Evolutionary conservation across 2,888 invertebrate species (phyloP).

Genomic region (Chloroclystis v-ata): DNA sequence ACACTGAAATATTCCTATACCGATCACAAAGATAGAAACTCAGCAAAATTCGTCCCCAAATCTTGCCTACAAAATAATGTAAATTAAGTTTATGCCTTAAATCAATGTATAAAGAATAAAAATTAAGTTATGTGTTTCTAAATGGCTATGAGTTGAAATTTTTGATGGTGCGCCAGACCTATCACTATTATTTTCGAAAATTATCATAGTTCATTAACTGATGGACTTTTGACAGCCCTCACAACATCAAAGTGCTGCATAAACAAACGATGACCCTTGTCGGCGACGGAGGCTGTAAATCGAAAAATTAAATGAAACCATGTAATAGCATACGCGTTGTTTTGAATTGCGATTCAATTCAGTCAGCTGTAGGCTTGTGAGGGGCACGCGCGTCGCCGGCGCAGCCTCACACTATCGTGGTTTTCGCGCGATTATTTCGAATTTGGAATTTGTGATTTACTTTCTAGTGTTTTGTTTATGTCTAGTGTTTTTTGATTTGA

Average conservation of each 20-base stretch:
- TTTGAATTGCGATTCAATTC: constrained; percentile 67
- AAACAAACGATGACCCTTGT: constrained; percentile 37
- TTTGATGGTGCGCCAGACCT: no score
- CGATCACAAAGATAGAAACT: background rate
- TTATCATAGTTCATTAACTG: no score
- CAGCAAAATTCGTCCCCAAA: constrained; percentile 1
- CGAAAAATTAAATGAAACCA: constrained; percentile 53
- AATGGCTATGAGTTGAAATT: no score
- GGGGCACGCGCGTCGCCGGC: constrained; percentile 72
- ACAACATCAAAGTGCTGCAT: constrained; percentile 14
- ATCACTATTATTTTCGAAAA: no score
- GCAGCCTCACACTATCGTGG: constrained; percentile 46
- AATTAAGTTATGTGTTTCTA: no score
- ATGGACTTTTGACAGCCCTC: no score
- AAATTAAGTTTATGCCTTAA: no score
- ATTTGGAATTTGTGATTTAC: constrained; percentile 17
- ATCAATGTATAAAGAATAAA: no score
- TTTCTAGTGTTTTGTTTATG: constrained; percentile 5
- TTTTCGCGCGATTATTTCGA: constrained; percentile 49
- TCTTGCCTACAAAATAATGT: no score
- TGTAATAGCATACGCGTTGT: constrained; percentile 62
- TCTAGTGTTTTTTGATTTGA: constrained; percentile 22
- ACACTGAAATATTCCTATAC: no score
- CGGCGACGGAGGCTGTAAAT: constrained; percentile 44
- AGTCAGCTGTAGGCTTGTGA: constrained; percentile 74